Conservation (phyloP, 2,888 invertebrate species). For the Philereme vetulata region DNA sequence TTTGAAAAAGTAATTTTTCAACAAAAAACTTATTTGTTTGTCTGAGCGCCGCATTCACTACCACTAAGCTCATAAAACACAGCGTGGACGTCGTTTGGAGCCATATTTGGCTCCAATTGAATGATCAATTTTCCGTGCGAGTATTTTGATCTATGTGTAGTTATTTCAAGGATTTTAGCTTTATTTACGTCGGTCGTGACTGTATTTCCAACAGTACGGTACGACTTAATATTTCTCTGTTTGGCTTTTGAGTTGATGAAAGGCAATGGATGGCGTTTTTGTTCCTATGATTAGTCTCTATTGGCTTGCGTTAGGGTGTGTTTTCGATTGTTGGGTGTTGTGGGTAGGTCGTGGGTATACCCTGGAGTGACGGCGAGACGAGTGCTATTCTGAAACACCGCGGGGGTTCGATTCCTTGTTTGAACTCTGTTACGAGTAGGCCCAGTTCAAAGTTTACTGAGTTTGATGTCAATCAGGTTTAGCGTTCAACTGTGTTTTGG, state of each 20-base stretch:
- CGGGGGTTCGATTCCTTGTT: constrained; percentile 57
- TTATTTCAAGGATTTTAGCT: constrained; percentile 56
- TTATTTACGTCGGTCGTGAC: constrained; percentile 81
- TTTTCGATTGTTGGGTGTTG: constrained; percentile 29
- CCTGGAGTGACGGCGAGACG: constrained; percentile 43
- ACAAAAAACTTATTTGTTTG: too few relatives aligned
- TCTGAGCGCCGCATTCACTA: too few relatives aligned
- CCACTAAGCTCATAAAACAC: too few relatives aligned
- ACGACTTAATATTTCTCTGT: constrained; percentile 67
- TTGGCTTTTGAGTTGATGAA: constrained; percentile 67
- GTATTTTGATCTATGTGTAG: too few relatives aligned
- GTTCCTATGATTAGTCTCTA: constrained; percentile 39
- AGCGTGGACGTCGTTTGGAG: too few relatives aligned
- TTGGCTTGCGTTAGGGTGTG: constrained; percentile 28
- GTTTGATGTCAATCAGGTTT: constrained; percentile 23
- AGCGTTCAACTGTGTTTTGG: constrained; percentile 21
- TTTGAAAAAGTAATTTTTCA: too few relatives aligned
- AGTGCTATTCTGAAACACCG: constrained; percentile 62
- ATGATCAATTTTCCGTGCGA: too few relatives aligned
- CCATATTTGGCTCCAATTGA: too few relatives aligned
- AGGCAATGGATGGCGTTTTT: constrained; percentile 55
- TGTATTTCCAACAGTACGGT: constrained; percentile 53
- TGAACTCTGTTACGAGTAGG: constrained; percentile 48
- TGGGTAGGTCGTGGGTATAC: constrained; percentile 53
- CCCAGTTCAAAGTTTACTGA: constrained; percentile 33